Conservation (phyloP, 2,113 vertebrate genomes). For the Athene cunicularia region DNA sequence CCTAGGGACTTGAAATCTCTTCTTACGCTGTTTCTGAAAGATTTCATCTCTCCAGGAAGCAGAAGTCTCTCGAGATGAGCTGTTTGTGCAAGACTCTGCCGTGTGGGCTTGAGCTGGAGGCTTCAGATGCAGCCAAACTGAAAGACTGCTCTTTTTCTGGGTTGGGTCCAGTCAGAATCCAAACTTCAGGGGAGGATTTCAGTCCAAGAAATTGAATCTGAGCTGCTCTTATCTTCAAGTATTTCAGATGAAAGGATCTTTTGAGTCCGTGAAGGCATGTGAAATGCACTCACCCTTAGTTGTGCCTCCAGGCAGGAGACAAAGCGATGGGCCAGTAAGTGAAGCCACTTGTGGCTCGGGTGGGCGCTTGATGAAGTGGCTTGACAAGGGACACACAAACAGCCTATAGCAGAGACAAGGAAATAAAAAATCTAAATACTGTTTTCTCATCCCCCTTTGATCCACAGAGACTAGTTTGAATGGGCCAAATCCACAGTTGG, state of each 20-base stretch:
- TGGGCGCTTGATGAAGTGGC: not conserved
- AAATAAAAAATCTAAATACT: not conserved
- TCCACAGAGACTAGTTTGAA: not conserved
- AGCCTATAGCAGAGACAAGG: not conserved
- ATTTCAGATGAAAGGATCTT: not conserved
- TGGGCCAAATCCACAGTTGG: slow-evolving; percentile 13
- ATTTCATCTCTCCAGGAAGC: slow-evolving; percentile 62
- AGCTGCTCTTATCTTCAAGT: slow-evolving; percentile 33
- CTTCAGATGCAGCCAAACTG: slow-evolving; percentile 21
- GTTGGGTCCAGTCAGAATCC: not conserved
- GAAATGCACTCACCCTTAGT: not conserved
- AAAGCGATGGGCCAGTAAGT: not conserved
- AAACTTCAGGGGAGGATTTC: slow-evolving; percentile 9
- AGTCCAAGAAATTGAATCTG: slow-evolving; percentile 23
- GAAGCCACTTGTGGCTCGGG: not conserved
- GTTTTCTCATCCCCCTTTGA: slow-evolving; percentile 15
- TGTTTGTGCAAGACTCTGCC: slow-evolving; percentile 40
- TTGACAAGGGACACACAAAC: slow-evolving; percentile 12
- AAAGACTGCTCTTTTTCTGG: not conserved
- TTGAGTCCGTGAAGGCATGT: not conserved
- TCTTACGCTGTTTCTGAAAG: slow-evolving; percentile 23
- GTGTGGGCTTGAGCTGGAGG: not conserved
- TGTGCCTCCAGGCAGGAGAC: not conserved
- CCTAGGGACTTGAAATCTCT: slow-evolving; percentile 43
- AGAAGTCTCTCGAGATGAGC: not conserved